Percentiles rank a stretch among this genome's conserved stretches.
These are phyloP conservation scores for Drosophila anceps DNA, from an alignment of 2,888 invertebrate genomes.

Conservation along the genomic window DNA sequence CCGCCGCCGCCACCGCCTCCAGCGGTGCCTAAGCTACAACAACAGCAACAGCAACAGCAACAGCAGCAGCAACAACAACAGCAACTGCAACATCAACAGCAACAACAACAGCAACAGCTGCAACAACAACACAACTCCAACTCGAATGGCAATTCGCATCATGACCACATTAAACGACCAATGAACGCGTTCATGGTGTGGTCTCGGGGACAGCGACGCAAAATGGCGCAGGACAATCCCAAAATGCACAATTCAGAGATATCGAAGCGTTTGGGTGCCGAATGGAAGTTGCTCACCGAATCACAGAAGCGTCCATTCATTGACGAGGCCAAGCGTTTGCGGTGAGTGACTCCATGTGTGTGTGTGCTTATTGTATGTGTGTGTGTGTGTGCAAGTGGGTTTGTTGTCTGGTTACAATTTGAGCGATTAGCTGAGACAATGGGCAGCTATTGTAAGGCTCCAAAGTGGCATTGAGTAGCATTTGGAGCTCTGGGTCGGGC, in stretches of 20 bases:
- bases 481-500: conserved; percentile 7
- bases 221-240: conserved; percentile 97
- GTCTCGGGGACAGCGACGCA: conserved; percentile 96
- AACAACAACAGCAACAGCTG: conserved; percentile 44
- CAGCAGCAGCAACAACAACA: conserved; percentile 32
- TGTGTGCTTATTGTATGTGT: conserved; percentile 14
- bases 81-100: conserved; percentile 38
- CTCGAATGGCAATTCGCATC: conserved; percentile 58
- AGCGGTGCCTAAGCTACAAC: conserved; percentile 35
- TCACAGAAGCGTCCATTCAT: conserved; percentile 97
- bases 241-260: conserved; percentile 97
- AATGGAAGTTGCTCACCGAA: conserved; percentile 96
- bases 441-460: conserved; percentile 66
- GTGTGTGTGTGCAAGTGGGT: conserved; percentile 21
- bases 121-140: conserved; percentile 34
- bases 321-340: conserved; percentile 96
- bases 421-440: conserved; percentile 80
- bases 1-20: conserved; percentile 55
- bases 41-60: conserved; percentile 17
- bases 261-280: conserved; percentile 94
- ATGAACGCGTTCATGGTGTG: conserved; percentile 99
- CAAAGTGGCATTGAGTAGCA: conserved; percentile 48
- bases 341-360: conserved; percentile 86
- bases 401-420: conserved; percentile 71
- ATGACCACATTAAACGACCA: conserved; percentile 95